Base-by-base conservation (phyloP, 2,797 vertebrate species). In the Phoebastria nigripes region DNA sequence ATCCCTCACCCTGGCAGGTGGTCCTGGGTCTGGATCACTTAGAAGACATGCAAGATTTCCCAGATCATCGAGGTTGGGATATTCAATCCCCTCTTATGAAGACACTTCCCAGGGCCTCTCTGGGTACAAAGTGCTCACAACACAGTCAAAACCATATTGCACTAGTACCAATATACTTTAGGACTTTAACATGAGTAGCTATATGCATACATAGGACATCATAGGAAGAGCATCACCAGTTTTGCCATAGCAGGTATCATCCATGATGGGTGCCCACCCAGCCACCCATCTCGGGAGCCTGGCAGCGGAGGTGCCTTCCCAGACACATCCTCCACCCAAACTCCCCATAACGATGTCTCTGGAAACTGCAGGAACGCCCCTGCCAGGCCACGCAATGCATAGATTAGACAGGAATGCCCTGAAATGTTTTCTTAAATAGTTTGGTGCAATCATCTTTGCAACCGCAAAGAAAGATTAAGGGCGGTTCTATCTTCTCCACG, bases 401-500 rank as follows among this genome's bases (percentile, higher is more conserved):
- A 41, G 41, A 2, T 55, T 10, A 26, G 51, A 29, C 1, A 21
- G 55, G 67, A 82, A 70, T 0, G 0, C 12, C 52, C 59, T 9
- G 8, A 69, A 84, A 76, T 1, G 1, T 44, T 33, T 11, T 26
- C 39, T 52, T 16, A 63, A 77, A 28, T 11, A 62, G 26, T 25
- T 87, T 1, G 17, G 49, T 3, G 1, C 13, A 17, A 67, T 5
- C 17, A 8, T 18, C 13, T 15, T 25, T 26, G 69, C 65, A 62
- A 8, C 21, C 4, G 0, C 39, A 44, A 47, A 56, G n/a, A n/a
- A 20, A 28, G 44, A 21, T 22, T 11, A 17, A 58, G 28, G 77
- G 39, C 2, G 1, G 35, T 5, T 20, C 7, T 61, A 7, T 74
- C 73, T 67, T 37, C 82, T 61, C 77, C 83, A 33, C 0, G 0